Evolutionary conservation across 2,888 invertebrate genomes (phyloP).

Genomic region (Agapetus fuscipes): DNA sequence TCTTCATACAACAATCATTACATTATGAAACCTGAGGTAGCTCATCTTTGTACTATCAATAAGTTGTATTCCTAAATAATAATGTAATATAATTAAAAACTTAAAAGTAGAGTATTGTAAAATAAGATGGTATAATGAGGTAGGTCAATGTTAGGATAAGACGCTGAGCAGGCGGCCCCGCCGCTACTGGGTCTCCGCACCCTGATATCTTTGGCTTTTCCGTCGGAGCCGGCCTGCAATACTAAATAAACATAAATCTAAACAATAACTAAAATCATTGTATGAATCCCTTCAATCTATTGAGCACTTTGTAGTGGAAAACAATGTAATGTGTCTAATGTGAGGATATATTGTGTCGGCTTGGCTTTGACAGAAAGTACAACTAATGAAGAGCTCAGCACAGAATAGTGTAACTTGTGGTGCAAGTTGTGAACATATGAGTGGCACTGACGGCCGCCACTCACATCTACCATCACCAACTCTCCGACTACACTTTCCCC

Average conservation of each 20-base stretch:
- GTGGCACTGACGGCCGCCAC: no score
- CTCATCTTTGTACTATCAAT: slow-evolving; percentile 42
- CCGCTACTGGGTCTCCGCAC: slow-evolving; percentile 19
- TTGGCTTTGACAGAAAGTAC: no score
- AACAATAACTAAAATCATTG: slow-evolving; percentile 10
- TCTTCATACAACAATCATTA: slow-evolving; percentile 24
- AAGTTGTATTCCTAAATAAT: slow-evolving; percentile 24
- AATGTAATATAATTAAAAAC: slow-evolving; percentile 21
- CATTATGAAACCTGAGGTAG: slow-evolving; percentile 49
- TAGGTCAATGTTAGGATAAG: slow-evolving; percentile 38
- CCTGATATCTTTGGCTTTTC: slow-evolving; percentile 22
- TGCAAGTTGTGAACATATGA: no score
- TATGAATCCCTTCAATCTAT: slow-evolving; percentile 18
- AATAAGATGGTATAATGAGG: slow-evolving; percentile 31
- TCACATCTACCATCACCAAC: no score
- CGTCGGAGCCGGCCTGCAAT: slow-evolving; percentile 11
- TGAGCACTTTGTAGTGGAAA: slow-evolving; percentile 21
- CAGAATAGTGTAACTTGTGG: no score
- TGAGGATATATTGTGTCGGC: no score
- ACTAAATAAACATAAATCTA: slow-evolving; percentile 17
- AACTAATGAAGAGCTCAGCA: no score
- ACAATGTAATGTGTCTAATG: no score
- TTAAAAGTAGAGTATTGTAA: slow-evolving; percentile 22
- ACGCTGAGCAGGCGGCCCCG: no score
- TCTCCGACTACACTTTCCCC: no score